These are phyloP conservation scores for Cyphomyrus plagiostoma DNA, from an alignment of 2,113 vertebrate genomes.

Conservation along the genomic window DNA sequence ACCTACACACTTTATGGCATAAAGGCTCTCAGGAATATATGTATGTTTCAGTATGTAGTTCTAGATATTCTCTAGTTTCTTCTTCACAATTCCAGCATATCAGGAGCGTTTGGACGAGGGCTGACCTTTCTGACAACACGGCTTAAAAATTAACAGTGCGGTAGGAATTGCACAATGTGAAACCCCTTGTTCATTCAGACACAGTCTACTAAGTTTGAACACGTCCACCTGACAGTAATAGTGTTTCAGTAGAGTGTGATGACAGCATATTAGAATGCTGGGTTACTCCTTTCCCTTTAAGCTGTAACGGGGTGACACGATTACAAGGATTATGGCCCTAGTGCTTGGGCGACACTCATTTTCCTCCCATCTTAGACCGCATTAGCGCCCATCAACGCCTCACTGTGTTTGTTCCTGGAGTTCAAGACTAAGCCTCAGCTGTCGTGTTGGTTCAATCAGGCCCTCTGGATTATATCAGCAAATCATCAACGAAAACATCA, in stretches of 20 bases:
- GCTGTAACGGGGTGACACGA: too few species aligned
- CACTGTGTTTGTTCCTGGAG: background rate
- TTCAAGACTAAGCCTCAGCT: background rate
- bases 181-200: background rate
- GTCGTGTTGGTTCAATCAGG: background rate
- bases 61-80: background rate
- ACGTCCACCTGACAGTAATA: background rate
- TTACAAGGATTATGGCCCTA: background rate
- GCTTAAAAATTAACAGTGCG: background rate
- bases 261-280: background rate
- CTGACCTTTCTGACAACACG: background rate
- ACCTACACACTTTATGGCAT: background rate
- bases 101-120: background rate
- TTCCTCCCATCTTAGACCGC: background rate
- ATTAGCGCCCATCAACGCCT: background rate
- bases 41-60: background rate
- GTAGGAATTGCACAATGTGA: background rate
- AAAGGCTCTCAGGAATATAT: background rate
- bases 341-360: background rate
- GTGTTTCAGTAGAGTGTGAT: background rate
- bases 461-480: background rate
- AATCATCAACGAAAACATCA: background rate
- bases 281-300: background rate
- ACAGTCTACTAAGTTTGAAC: background rate
- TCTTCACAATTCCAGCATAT: background rate